Percentiles rank a stretch among this genome's conserved stretches.
Conservation (phyloP, 2,113 vertebrate genomes). For the Symphodus melops region DNA sequence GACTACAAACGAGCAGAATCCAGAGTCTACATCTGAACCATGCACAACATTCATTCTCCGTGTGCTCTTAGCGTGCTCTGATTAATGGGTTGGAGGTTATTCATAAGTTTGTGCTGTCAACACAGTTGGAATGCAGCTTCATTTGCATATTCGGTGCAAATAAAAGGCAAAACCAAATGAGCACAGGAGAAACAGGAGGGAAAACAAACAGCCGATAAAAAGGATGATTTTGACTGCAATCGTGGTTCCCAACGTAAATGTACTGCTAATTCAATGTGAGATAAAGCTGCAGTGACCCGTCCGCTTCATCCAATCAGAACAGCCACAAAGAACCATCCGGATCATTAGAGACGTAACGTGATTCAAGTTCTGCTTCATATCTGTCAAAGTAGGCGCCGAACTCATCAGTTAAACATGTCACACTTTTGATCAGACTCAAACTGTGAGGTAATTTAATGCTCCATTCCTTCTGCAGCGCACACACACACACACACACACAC, state of each 20-base stretch:
- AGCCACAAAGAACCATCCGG: constrained; percentile 16
- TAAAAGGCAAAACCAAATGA: neutral
- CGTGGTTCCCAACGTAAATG: neutral
- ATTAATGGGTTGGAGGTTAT: neutral
- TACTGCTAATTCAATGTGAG: constrained; percentile 5
- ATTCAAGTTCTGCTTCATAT: constrained; percentile 29
- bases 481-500: constrained; percentile 26
- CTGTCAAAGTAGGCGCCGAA: constrained; percentile 39
- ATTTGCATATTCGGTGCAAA: neutral
- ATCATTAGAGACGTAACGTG: constrained; percentile 29
- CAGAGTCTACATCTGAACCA: too few species aligned
- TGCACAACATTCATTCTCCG: too few species aligned
- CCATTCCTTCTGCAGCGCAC: constrained; percentile 39
- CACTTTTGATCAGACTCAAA: constrained; percentile 56
- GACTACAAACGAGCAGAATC: too few species aligned
- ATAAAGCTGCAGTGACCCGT: neutral
- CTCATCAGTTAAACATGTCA: constrained; percentile 61
- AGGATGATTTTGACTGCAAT: neutral
- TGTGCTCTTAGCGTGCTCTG: too few species aligned
- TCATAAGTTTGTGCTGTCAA: neutral
- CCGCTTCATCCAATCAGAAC: neutral
- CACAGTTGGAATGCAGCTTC: neutral
- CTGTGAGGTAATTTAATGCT: constrained; percentile 67
- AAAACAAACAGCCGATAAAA: neutral
- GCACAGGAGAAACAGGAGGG: neutral